These are phyloP conservation scores for Physocephala rufipes DNA, from an alignment of 2,888 invertebrate species.

Conservation along the genomic window DNA sequence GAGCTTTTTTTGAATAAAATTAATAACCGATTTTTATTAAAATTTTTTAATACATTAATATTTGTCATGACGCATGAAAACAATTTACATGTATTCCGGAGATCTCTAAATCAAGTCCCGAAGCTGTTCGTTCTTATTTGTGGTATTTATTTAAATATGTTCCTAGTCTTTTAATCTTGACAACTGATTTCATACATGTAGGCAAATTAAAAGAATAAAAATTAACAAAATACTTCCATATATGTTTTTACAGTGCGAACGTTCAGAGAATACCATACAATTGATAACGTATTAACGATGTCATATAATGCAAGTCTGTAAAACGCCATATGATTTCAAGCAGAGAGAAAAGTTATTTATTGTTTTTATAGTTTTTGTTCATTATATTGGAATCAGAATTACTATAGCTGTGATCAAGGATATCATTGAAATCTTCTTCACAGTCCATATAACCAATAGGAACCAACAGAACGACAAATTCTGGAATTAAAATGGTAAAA, in stretches of 20 bases:
- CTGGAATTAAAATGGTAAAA: conserved; percentile 44
- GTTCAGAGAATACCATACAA: conserved; percentile 21
- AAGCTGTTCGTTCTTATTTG: neutral
- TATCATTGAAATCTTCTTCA: conserved; percentile 53
- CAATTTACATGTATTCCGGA: conserved; percentile 3
- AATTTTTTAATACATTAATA: neutral
- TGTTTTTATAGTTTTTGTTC: conserved; percentile 39
- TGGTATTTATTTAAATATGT: conserved; percentile 2
- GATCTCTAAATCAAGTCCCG: conserved; percentile 24
- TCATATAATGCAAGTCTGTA: neutral
- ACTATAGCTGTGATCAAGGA: conserved; percentile 54
- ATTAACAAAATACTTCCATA: conserved; percentile 5
- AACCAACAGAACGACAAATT: conserved; percentile 61
- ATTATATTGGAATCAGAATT: conserved; percentile 59
- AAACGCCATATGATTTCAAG: neutral
- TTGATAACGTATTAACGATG: neutral
- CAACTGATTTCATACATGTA: neutral
- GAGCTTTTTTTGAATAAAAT: neutral
- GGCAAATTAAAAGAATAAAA: neutral
- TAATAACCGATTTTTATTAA: neutral
- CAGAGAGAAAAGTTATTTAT: conserved; percentile 5
- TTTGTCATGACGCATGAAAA: conserved; percentile 19
- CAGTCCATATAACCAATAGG: conserved; percentile 62
- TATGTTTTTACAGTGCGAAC: conserved; percentile 13
- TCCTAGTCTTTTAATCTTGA: neutral